phyloP scores from a whole-genome alignment of 2,888 invertebrate genomes.

The Scaptomyza polygonia region DNA sequence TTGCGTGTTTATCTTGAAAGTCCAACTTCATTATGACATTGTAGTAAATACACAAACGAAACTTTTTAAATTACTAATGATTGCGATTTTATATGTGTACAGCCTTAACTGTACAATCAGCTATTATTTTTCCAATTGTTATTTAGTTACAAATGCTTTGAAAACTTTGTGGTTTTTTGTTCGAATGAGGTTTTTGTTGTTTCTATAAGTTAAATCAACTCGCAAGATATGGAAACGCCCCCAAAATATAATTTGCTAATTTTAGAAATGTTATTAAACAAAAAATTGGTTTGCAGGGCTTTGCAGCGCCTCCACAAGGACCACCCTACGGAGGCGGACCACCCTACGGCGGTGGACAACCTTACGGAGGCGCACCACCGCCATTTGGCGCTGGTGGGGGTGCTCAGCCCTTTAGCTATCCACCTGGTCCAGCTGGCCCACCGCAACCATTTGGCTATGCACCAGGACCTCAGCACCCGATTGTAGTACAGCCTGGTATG shows the following conservation, averaged over 20 bases:
- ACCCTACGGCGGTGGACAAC: too few species aligned
- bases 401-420: constrained; percentile 12
- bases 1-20: constrained; percentile 4
- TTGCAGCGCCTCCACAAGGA: constrained; percentile 60
- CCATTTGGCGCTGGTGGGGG: constrained; percentile 48
- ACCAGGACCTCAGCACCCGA: constrained; percentile 72
- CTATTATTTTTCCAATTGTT: background rate
- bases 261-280: background rate
- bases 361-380: constrained; percentile 17
- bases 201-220: background rate
- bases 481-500: constrained; percentile 81
- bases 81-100: background rate
- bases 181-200: background rate
- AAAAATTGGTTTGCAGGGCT: constrained; percentile 67
- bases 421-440: constrained; percentile 7
- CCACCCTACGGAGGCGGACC: too few species aligned
- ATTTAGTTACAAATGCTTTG: background rate
- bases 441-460: constrained; percentile 56
- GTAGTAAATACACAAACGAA: too few species aligned
- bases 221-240: background rate
- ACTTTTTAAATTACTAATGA: too few species aligned
- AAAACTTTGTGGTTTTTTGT: too few species aligned
- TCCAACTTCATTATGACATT: background rate
- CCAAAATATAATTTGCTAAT: background rate
- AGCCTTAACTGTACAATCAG: too few species aligned